Conservation (phyloP, 2,888 invertebrate species). For the Thera obeliscata region DNA sequence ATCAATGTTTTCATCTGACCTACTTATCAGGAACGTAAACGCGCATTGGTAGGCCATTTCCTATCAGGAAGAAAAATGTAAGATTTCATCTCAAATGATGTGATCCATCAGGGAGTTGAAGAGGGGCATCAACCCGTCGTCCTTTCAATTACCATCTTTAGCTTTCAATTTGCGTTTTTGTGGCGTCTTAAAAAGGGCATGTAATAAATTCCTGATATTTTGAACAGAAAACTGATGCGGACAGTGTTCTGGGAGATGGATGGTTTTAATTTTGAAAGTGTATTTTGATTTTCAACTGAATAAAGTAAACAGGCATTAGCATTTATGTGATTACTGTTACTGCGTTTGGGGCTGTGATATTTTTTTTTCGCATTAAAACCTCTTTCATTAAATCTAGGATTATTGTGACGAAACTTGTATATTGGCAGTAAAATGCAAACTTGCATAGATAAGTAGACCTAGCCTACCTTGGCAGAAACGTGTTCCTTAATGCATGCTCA, state of each 20-base stretch:
- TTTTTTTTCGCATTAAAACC: neutral
- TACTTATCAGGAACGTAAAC: constrained; percentile 38
- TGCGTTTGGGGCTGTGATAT: neutral
- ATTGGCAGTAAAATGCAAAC: constrained; percentile 13
- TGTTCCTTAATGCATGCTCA: constrained; percentile 6
- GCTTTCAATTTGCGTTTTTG: constrained; percentile 82
- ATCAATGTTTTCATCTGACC: constrained; percentile 37
- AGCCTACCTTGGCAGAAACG: constrained; percentile 17
- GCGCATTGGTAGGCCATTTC: constrained; percentile 44
- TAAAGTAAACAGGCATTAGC: too few relatives aligned
- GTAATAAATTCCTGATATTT: constrained; percentile 59
- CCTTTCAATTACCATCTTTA: constrained; percentile 82
- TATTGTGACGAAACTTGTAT: neutral
- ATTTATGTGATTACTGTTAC: neutral
- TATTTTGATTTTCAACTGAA: constrained; percentile 1
- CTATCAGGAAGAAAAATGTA: constrained; percentile 58
- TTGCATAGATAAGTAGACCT: neutral
- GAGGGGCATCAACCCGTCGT: constrained; percentile 76
- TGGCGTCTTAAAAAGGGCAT: constrained; percentile 68
- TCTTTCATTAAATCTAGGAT: neutral
- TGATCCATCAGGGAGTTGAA: constrained; percentile 75
- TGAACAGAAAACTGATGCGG: constrained; percentile 47
- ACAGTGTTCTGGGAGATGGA: constrained; percentile 21
- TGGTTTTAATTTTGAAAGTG: constrained; percentile 10
- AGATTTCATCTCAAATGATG: constrained; percentile 70